Evolutionary conservation across 2,888 invertebrate species (phyloP), one percentile per base, ranked within the genome.

Genomic region (Morpho achilles): DNA sequence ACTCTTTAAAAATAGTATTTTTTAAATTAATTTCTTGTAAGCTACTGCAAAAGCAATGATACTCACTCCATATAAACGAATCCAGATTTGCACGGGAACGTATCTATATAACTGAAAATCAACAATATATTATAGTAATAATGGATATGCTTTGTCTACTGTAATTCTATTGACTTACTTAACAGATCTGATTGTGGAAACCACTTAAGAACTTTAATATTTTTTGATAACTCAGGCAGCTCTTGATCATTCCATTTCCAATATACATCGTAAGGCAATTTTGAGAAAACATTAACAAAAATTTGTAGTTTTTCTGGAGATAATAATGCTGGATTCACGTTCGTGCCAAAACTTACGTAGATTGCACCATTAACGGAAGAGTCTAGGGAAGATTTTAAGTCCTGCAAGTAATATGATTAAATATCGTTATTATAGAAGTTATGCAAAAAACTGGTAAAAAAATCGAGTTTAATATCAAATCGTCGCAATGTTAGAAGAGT

Each of bases 271-370:
- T 79, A 83, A 0, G 76, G 74, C 3, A 84, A 60, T 56, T 72
- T 61, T 0, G 78, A 75, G 40, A 87, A 78, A 0, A 72, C 76
- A 4, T 70, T 68, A 0, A 81, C 58, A 5, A 86, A 63, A 66
- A 65, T 61, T 42, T 70, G 53, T 8, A 75, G 52, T 7, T 45
- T 65, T 1, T 74, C 67, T 7, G 58, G 46, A 3, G 69, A 60
- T 8, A 80, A 46, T 3, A 64, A 39, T 6, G 75, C 65, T 41
- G 22, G 71, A 48, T 4, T 72, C 57, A n/a, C 72, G 55, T 83
- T 82, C 9, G 79, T 77, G 0, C 84, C 84, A 53, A 82, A 81
- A 59, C 84, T 84, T 62, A 64, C 78, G 75, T 50, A 80, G n/a
- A 82, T 75, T 0, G 81, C 76, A 2, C 80, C 80, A 42, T 74